Conservation (phyloP, 2,888 invertebrate genomes). For the Agonopterix arenella region DNA sequence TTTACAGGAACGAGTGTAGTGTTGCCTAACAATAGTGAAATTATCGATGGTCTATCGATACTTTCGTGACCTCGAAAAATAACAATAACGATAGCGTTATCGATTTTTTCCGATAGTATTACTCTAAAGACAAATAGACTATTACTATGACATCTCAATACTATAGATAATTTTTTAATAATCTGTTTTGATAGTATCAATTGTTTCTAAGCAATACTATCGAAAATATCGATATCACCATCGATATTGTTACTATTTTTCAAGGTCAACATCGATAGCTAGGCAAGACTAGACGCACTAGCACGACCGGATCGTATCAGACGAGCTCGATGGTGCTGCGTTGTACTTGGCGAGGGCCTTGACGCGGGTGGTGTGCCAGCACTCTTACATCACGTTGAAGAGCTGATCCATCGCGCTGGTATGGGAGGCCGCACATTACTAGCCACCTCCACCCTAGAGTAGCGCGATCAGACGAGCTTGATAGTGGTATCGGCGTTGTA, state of each 20-base stretch:
- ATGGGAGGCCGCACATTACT: constrained; percentile 85
- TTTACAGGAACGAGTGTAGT: constrained; percentile 18
- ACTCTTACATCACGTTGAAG: constrained; percentile 88
- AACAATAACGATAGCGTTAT: no score
- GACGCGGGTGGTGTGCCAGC: constrained; percentile 94
- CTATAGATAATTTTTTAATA: background rate
- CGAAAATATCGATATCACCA: no score
- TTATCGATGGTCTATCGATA: no score
- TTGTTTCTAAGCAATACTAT: no score
- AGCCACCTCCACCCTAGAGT: no score
- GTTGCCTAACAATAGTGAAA: no score
- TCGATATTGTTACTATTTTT: no score
- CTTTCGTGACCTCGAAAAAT: no score
- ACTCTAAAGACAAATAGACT: background rate
- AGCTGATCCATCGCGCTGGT: constrained; percentile 82
- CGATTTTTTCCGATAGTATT: no score
- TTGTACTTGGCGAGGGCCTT: background rate
- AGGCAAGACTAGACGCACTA: background rate
- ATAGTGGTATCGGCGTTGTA: constrained; percentile 74
- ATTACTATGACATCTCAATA: no score
- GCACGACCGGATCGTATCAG: background rate
- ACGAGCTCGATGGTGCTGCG: background rate
- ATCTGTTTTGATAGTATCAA: background rate
- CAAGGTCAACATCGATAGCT: no score
- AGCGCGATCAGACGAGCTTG: constrained; percentile 80